Evolutionary conservation across 1,140 invertebrate species (phyloP).

Genomic region (Palaemon carinicauda): DNA sequence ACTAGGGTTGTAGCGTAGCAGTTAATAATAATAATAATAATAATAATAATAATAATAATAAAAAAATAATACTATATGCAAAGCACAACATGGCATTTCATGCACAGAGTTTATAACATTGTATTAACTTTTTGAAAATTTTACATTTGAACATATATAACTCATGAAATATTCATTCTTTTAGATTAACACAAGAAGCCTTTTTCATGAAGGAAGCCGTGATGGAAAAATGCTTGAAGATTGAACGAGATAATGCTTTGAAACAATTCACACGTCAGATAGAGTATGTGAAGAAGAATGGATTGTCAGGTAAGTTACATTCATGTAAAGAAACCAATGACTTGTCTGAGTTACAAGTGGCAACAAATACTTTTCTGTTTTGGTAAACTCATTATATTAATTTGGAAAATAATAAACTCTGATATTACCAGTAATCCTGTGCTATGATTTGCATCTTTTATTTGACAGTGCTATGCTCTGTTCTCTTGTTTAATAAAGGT

Average conservation of each 20-base stretch:
- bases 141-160: too few species aligned
- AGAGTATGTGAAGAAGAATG: constrained; percentile 22
- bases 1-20: too few species aligned
- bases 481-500: too few species aligned
- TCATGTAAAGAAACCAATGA: neutral
- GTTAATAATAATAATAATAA: too few species aligned
- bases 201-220: neutral
- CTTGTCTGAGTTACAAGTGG: neutral
- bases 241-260: neutral
- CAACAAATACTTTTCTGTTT: neutral
- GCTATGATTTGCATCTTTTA: too few species aligned
- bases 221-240: neutral
- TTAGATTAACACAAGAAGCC: neutral
- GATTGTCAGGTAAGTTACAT: neutral
- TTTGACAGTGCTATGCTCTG: too few species aligned
- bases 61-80: too few species aligned
- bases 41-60: too few species aligned
- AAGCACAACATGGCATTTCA: too few species aligned
- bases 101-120: too few species aligned
- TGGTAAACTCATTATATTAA: neutral
- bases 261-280: neutral
- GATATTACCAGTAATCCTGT: neutral
- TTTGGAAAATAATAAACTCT: neutral
- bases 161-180: too few species aligned
- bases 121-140: too few species aligned